Percentiles rank a stretch among this genome's conserved stretches.
Evolutionary conservation across 2,113 vertebrate species (phyloP).

Genomic region (Neodontobutis hainanensis): DNA sequence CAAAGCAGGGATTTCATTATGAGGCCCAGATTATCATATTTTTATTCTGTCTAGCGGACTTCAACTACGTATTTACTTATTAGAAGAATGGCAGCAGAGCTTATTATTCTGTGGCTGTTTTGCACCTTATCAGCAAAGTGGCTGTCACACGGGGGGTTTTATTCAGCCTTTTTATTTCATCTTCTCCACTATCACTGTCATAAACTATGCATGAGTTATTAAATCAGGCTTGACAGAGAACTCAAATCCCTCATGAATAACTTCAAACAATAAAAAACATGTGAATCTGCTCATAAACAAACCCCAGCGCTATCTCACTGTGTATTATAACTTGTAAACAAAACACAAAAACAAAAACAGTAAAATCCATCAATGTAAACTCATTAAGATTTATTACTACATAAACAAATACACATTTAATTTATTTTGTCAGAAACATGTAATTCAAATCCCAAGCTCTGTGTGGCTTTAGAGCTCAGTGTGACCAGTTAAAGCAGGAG

Average conservation of each 20-base stretch:
- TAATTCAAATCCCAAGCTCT: neutral
- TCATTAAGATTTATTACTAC: neutral
- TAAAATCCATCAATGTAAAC: neutral
- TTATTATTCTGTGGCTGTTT: neutral
- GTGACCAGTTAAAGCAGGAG: too few species aligned
- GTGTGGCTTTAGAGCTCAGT: neutral
- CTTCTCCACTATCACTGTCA: neutral
- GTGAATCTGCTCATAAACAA: neutral
- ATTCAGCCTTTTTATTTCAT: constrained; percentile 1
- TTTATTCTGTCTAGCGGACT: neutral
- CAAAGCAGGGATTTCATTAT: neutral
- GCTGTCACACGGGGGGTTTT: neutral
- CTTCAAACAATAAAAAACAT: constrained; percentile 1
- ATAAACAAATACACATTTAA: neutral
- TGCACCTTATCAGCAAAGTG: neutral
- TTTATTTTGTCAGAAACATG: neutral
- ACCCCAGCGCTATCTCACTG: neutral
- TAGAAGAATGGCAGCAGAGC: neutral
- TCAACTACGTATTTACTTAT: constrained; percentile 5
- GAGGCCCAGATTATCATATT: neutral
- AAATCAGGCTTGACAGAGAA: neutral
- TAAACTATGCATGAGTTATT: constrained; percentile 3
- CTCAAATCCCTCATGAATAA: neutral
- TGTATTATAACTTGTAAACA: neutral
- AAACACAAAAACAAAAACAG: neutral